Base-by-base conservation (phyloP, 1,140 invertebrate species). In the Paramacrobiotus metropolitanus region DNA sequence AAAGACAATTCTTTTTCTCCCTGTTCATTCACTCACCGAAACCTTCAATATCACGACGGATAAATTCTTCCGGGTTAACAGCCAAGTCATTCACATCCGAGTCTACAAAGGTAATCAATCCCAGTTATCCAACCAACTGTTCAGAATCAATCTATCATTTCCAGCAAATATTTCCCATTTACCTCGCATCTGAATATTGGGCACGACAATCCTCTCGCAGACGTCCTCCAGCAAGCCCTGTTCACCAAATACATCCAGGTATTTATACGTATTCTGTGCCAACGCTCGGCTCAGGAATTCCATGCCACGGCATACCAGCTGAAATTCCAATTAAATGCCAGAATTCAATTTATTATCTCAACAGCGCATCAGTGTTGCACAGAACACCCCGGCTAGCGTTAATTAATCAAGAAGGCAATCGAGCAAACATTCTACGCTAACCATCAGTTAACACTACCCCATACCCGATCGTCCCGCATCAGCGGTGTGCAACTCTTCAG, bases 31-130 rank as follows among this genome's bases (percentile, higher is more conserved):
- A 45, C 60, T 59, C 64, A 75, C 74, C 75, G n/a, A 89, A 93
- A 2, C 93, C 93, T 77, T 98, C 93, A 64, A 98, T 90, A 75
- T 98, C 94, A 59, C 89, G 77, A 40, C 91, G 76, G 63, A 96
- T 94, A 69, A 96, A 98, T 75, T 98, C 93, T 72, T 97, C 93
- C 0, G 92, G 87, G 73, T 95, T 96, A 69, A 96, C 90, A 73
- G 94, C 87, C 75, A 96, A 97, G 31, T 93, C 70, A 75, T 97
- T 93, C 73, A 88, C 83, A 76, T 98, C 94, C 1, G 85, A 85
- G 60, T 82, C 86, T 88, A 67, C 28, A 30, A n/a, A 20, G 29
- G 18, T 4, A n/a, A n/a, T n/a, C n/a, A n/a, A n/a, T n/a, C n/a
- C n/a, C n/a, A n/a, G n/a, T n/a, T n/a, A n/a, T n/a, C n/a, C n/a